Evolutionary conservation across 1,140 invertebrate species (phyloP), one percentile per base, ranked within the genome.

Genomic region (Ceratitis capitata): DNA sequence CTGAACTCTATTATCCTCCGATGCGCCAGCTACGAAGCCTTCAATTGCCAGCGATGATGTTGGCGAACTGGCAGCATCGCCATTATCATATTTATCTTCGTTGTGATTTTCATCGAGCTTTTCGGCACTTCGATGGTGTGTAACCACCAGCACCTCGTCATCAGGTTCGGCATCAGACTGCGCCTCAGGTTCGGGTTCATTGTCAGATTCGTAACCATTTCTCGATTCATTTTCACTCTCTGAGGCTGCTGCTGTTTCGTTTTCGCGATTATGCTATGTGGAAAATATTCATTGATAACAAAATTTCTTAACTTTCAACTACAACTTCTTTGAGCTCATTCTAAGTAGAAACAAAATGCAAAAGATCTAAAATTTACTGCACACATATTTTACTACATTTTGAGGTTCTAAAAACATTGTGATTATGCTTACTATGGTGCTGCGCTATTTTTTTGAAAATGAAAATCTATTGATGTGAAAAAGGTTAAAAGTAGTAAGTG

Each of bases 21-120:
- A 92, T 88, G 94, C 94, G 85, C 94, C 94, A 87, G 93, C 94
- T 69, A 95, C 93, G 87, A 95, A 92, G 86, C 94, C 94, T 92
- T 94, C 94, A 87, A 95, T 94, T 83, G 94, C 92, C 88, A 91
- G 86, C 84, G 92, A 91, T 47, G 92, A 89, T 53, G 91, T 90
- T 6, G 89, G 86, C 58, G 91, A 91, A 53, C 91, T 89, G 74
- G 91, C 88, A 64, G 91, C 88, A 56, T 91, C 87, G 49, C 89
- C 90, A 85, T 86, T 88, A 86, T 53, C 85, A 47, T 58, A 26
- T 35, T 82, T 39, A 32, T 58, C 83, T 23, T 74, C 49, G 42
- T 84, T 78, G 29, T 86, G 47, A 82, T 84, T 78, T 14, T 86
- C 85, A 53, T 85, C 85, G 14, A 64, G 19, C n/a, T 84, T 49